These are phyloP conservation scores for Cerceris ruficornis DNA, from an alignment of 2,888 invertebrate genomes.

Conservation along the genomic window DNA sequence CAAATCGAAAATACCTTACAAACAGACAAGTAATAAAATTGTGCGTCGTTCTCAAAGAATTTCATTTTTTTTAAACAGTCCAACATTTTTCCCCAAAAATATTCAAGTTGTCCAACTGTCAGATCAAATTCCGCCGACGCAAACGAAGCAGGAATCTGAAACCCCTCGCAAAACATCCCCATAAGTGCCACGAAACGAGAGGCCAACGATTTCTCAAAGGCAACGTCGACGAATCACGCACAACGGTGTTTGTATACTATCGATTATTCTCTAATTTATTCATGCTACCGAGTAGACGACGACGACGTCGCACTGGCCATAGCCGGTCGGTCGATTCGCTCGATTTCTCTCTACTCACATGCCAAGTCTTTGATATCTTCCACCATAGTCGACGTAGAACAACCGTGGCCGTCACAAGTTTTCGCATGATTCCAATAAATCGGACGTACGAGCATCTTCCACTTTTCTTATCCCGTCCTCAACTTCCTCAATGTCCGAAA, in stretches of 20 bases:
- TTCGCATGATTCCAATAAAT: constrained; percentile 45
- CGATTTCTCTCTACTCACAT: constrained; percentile 53
- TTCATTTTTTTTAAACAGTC: too few relatives aligned
- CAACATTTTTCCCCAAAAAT: too few relatives aligned
- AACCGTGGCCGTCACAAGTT: constrained; percentile 34
- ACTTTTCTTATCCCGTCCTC: not conserved
- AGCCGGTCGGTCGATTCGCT: constrained; percentile 61
- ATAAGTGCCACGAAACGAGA: not conserved
- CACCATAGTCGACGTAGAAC: constrained; percentile 53
- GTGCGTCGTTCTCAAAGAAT: too few relatives aligned
- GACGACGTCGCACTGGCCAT: constrained; percentile 67
- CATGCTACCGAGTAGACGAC: constrained; percentile 66
- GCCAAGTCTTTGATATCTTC: constrained; percentile 47
- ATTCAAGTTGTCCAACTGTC: too few relatives aligned
- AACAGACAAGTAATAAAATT: too few relatives aligned
- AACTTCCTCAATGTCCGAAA: constrained; percentile 85
- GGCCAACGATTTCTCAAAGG: not conserved
- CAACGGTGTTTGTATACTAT: constrained; percentile 58
- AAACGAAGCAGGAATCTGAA: too few relatives aligned
- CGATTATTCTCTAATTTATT: constrained; percentile 79
- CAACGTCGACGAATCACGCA: constrained; percentile 36
- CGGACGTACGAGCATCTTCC: constrained; percentile 14
- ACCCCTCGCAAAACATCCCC: not conserved
- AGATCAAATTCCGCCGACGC: too few relatives aligned
- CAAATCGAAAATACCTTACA: too few relatives aligned